phyloP scores from a whole-genome alignment of 2,888 invertebrate genomes.

The Phortica okadai region DNA sequence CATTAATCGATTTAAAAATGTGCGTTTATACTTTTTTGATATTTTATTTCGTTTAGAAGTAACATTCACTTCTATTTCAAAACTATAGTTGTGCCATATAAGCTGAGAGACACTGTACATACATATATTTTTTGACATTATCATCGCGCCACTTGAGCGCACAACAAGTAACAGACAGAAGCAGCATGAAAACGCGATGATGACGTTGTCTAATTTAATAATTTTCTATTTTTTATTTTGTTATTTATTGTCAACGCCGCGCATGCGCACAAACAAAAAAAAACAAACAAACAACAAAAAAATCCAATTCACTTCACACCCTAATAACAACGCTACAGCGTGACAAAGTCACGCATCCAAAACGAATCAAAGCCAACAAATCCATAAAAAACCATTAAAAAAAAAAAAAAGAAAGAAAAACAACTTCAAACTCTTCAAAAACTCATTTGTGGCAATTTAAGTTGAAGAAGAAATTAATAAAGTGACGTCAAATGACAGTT shows the following conservation, averaged over 20 bases:
- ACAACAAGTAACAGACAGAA: not conserved
- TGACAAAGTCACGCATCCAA: not conserved
- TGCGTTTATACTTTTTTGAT: no score
- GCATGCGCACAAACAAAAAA: constrained; percentile 35
- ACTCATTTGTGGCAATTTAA: constrained; percentile 10
- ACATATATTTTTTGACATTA: no score
- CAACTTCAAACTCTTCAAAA: not conserved
- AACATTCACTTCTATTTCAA: no score
- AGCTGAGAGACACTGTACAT: no score
- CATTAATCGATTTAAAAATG: no score
- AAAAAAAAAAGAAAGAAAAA: not conserved
- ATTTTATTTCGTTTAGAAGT: no score
- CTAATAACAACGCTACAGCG: constrained; percentile 35
- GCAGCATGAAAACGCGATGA: not conserved
- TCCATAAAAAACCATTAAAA: not conserved
- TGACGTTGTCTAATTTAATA: constrained; percentile 7
- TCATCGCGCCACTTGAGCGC: no score
- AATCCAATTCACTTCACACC: constrained; percentile 35
- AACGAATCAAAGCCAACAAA: not conserved
- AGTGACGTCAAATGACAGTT: not conserved
- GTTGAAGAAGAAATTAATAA: not conserved
- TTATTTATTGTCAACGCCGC: constrained; percentile 19
- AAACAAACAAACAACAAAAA: no score
- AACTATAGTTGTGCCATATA: no score
- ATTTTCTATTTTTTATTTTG: not conserved